Evolutionary conservation across 2,888 invertebrate genomes (phyloP).

Genomic region (Leptopilina drosophilae): DNA sequence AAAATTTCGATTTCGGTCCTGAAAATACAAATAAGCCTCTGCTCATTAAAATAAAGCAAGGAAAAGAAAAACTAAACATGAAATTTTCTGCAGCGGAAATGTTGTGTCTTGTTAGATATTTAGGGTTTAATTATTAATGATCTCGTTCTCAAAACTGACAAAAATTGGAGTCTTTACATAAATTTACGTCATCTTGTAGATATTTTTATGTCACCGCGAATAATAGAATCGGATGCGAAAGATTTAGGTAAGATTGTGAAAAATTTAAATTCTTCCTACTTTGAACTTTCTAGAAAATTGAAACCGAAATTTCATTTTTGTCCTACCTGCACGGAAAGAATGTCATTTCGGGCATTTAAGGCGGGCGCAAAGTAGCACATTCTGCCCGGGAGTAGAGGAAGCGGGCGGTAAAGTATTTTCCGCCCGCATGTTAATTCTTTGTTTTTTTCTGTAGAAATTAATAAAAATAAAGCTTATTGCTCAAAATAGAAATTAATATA

Average conservation of each 20-base stretch:
- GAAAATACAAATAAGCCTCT: constrained; percentile 36
- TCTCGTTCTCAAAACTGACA: constrained; percentile 27
- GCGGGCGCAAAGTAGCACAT: no score
- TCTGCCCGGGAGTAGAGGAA: no score
- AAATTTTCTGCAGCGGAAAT: neutral
- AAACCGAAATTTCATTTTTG: neutral
- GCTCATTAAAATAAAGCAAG: neutral
- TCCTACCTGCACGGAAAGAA: no score
- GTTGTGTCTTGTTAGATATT: neutral
- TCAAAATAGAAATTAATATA: no score
- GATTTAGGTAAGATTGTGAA: neutral
- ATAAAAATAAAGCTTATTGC: no score
- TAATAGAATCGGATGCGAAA: neutral
- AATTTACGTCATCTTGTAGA: constrained; percentile 6
- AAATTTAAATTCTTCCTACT: neutral
- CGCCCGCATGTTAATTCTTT: no score
- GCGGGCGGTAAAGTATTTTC: no score
- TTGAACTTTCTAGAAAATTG: neutral
- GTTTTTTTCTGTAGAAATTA: no score
- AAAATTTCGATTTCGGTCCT: constrained; percentile 30
- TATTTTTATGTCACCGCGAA: neutral
- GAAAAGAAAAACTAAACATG: constrained; percentile 27
- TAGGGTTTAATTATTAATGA: constrained; percentile 33
- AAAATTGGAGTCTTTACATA: constrained; percentile 25
- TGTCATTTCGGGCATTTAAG: no score